These are phyloP conservation scores for Ferrisia virgata DNA, from an alignment of 2,888 invertebrate species.

Conservation along the genomic window DNA sequence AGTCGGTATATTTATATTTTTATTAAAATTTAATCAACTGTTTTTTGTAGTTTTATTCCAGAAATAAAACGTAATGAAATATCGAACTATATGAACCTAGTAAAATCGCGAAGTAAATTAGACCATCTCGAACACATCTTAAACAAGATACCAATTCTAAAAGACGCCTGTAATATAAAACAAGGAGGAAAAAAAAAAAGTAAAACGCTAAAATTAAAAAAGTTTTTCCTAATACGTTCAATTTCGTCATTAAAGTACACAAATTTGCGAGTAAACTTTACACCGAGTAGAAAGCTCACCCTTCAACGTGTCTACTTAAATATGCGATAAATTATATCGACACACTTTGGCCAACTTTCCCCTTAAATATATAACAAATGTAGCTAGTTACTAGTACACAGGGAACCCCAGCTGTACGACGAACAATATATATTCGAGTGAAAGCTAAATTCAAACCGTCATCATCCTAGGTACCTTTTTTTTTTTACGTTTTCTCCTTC, in stretches of 20 bases:
- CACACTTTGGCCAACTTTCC: not conserved
- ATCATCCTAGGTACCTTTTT: not conserved
- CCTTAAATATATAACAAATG: not conserved
- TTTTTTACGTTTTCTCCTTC: not conserved
- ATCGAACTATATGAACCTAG: not conserved
- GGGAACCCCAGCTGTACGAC: not conserved
- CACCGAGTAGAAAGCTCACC: not conserved
- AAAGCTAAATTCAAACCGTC: not conserved
- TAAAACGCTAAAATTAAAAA: conserved; percentile 9
- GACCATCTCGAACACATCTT: not conserved
- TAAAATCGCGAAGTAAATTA: not conserved
- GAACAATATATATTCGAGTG: not conserved
- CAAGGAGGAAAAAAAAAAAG: not conserved
- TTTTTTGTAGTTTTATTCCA: not conserved
- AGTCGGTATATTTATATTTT: not conserved
- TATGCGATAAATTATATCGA: conserved; percentile 26
- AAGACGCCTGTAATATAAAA: not conserved
- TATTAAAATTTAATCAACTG: not conserved
- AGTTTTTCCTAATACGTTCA: conserved; percentile 9
- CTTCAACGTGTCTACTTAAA: conserved; percentile 9
- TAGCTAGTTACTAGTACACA: too few relatives aligned
- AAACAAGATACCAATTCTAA: not conserved
- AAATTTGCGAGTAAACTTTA: not conserved
- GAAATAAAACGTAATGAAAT: too few relatives aligned
- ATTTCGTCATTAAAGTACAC: conserved; percentile 10